Evolutionary conservation across 1,140 invertebrate genomes (phyloP), one percentile per base, ranked within the genome.

Genomic region (Brachionus koreanus): DNA sequence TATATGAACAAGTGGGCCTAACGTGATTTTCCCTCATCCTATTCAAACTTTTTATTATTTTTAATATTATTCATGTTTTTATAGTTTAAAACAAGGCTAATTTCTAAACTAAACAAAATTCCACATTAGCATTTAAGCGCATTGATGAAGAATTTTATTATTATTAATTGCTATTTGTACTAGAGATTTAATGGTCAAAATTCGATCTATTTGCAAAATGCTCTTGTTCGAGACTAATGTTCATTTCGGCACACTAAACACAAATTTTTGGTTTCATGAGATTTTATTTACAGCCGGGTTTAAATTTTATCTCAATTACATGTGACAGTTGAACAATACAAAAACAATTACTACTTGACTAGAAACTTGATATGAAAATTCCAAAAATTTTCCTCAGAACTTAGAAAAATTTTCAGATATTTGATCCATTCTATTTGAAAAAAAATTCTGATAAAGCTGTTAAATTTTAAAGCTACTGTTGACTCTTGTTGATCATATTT

Each of bases 61-160:
- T 57, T 57, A n/a, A 33, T 37, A 7, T 57, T 23, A 57, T 57
- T 57, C 49, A 33, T 37, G 63, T 33, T 37, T 39, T 39, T 39
- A 69, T 39, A 69, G 37, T n/a, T 39, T 69, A 69, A 69, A 69
- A 69, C 65, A 69, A 69, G 65, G 65, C 37, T 69, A 69, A 69
- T 69, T 37, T 69, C 35, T 69, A 19, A 23, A 69, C 37, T 39
- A 69, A 69, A 69, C 37, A 69, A 39, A 69, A 69, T 69, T 69
- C 65, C 65, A 69, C 65, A n/a, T n/a, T 69, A 37, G 13, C 37
- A 33, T 63, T 49, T n/a, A 49, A 49, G 43, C 43, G 57, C 57
- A 63, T 65, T 33, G 63, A 65, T 65, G 10, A 69, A 33, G 65
- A 69, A 69, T 69, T 69, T 69, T 69, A 16, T 16, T 69, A 16